phyloP scores from a whole-genome alignment of 2,888 invertebrate genomes.

The Mythimna loreyi region DNA sequence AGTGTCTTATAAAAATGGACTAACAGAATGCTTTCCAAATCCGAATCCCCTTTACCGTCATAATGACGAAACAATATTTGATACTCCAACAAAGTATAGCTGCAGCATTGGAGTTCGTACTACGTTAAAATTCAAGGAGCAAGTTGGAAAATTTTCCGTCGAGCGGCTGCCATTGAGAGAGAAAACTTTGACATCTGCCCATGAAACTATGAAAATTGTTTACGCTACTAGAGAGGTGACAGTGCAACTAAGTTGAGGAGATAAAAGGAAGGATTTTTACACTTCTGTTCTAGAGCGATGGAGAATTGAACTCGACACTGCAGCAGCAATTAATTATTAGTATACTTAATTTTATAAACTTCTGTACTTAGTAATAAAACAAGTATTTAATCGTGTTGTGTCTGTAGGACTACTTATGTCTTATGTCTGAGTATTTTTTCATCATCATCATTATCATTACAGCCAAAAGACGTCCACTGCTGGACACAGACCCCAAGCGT shows the following conservation, averaged over 20 bases:
- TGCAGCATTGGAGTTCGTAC: slow-evolving; percentile 48
- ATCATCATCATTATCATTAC: no score
- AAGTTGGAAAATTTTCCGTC: slow-evolving; percentile 62
- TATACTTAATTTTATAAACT: slow-evolving; percentile 3
- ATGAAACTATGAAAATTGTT: slow-evolving; percentile 72
- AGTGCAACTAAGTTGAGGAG: slow-evolving; percentile 35
- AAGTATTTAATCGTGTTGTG: no score
- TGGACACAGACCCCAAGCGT: no score
- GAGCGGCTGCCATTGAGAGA: slow-evolving; percentile 50
- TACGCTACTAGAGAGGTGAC: slow-evolving; percentile 58
- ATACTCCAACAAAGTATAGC: slow-evolving; percentile 38
- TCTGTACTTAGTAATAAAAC: background rate
- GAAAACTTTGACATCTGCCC: slow-evolving; percentile 68
- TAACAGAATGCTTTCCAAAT: background rate
- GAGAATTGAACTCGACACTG: slow-evolving; percentile 4
- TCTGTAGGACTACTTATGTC: no score
- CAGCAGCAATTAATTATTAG: no score
- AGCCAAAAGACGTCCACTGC: no score
- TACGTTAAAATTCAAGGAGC: slow-evolving; percentile 66
- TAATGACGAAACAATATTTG: slow-evolving; percentile 25
- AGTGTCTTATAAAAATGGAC: background rate
- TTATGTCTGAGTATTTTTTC: no score
- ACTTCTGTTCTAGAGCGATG: background rate
- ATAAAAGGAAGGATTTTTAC: slow-evolving; percentile 34
- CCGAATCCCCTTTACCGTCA: no score